Evolutionary conservation across 2,888 invertebrate genomes (phyloP), one percentile per base, ranked within the genome.

Genomic region (Synergus japonicus): DNA sequence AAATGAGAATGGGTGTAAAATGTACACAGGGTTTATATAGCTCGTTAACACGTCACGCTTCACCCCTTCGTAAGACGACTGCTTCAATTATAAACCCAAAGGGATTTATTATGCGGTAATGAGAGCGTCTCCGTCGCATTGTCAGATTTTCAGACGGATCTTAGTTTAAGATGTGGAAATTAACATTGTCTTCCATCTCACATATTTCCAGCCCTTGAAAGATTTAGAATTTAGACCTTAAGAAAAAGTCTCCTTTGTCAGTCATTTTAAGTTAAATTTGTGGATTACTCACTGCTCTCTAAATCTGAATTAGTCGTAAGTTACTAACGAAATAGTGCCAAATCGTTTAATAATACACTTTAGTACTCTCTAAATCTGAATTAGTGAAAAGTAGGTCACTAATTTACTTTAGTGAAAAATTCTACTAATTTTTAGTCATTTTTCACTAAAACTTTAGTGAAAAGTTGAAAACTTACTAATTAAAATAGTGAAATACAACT

Each of bases 81-180:
- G 18, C 65, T 66, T 66, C 65, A 66, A 66, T 66, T 66, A 66
- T 66, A 66, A 66, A 15, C n/a, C 41, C 65, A 41, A 15, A 15
- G 65, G 43, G 41, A 66, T 66, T 66, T 66, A 66, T 66, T 41
- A 43, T 43, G n/a, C 65, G 41, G 9, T 37, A 18, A 66, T 66
- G 10, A 66, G 64, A 64, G 37, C 29, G 29, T 22, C 37, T n/a
- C 65, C 29, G 29, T 22, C 37, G 37, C 65, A 66, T 66, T 66
- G 65, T 66, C 41, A 41, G 43, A 66, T 66, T 43, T 41, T 54
- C 54, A 54, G 54, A 54, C n/a, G 54, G n/a, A n/a, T 54, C 54
- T 54, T 54, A n/a, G 8, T n/a, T 54, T 54, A 15, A 54, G 54
- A 54, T n/a, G 54, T 54, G n/a, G n/a, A 54, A 54, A 54, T 54